These are phyloP conservation scores for Limnephilus marmoratus DNA, from an alignment of 2,888 invertebrate species.

Conservation along the genomic window DNA sequence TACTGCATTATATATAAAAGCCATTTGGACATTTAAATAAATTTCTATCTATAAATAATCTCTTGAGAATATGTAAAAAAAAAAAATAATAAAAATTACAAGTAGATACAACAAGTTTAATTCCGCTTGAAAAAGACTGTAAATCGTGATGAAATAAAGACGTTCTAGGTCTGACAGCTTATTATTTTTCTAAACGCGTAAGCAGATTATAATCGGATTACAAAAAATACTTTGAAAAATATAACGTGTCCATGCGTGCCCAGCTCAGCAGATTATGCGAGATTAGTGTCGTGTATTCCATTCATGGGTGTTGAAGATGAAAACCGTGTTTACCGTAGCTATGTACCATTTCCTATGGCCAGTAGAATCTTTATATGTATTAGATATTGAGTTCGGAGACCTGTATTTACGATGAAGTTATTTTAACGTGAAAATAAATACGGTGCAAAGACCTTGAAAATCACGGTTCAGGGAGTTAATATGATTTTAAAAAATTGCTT, in stretches of 20 bases:
- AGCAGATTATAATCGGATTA: background rate
- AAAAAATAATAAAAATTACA: too few species aligned
- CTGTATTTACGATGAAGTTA: background rate
- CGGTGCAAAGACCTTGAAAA: background rate
- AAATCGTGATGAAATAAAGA: too few species aligned
- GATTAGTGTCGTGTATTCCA: background rate
- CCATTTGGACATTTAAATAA: too few species aligned
- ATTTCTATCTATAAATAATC: too few species aligned
- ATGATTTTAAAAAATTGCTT: too few species aligned
- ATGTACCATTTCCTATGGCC: background rate
- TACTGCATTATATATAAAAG: too few species aligned
- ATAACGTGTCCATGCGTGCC: background rate
- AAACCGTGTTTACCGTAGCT: background rate
- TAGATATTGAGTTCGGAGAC: background rate
- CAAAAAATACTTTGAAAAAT: background rate
- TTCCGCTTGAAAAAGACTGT: too few species aligned
- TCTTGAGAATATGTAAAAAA: too few species aligned
- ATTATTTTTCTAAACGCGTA: background rate
- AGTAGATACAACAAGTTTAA: too few species aligned
- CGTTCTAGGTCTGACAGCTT: background rate
- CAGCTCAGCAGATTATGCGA: background rate
- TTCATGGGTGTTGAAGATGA: background rate
- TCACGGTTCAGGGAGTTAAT: background rate
- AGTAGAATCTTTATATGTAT: background rate
- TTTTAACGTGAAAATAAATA: background rate